Evolutionary conservation across 1,140 invertebrate species (phyloP).

Genomic region (Pomacea maculata): DNA sequence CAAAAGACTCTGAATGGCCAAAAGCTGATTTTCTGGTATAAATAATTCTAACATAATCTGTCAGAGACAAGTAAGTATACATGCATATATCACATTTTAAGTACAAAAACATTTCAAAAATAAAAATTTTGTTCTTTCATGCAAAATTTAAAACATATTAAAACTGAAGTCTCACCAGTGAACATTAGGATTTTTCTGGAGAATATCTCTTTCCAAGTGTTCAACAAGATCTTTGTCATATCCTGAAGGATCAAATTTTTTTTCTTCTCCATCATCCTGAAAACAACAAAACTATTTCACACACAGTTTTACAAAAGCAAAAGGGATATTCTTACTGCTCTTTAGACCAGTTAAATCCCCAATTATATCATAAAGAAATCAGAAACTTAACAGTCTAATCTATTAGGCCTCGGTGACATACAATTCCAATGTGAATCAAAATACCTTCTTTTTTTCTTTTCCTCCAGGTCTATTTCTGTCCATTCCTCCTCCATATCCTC

Average conservation of each 20-base stretch:
- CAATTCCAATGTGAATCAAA: not conserved
- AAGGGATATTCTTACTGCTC: not conserved
- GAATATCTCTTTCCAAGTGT: constrained; percentile 94
- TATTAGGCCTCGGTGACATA: not conserved
- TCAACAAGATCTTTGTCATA: constrained; percentile 95
- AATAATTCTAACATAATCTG: not conserved
- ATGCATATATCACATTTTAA: not conserved
- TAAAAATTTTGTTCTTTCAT: no score
- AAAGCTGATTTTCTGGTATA: no score
- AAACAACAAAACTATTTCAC: not conserved
- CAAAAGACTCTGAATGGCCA: no score
- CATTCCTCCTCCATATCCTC: constrained; percentile 11
- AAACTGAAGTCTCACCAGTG: constrained; percentile 73
- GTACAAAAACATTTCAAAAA: no score
- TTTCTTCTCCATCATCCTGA: constrained; percentile 51
- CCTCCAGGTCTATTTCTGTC: constrained; percentile 68
- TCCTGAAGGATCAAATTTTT: constrained; percentile 89
- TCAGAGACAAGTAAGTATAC: not conserved
- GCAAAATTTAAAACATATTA: not conserved
- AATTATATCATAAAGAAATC: not conserved
- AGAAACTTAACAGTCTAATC: not conserved
- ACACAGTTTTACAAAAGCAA: not conserved
- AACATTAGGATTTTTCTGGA: constrained; percentile 97
- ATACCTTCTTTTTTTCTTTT: constrained; percentile 59
- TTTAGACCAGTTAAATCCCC: not conserved